Evolutionary conservation across 2,797 vertebrate species (phyloP).

Genomic region (Melanogrammus aeglefinus): DNA sequence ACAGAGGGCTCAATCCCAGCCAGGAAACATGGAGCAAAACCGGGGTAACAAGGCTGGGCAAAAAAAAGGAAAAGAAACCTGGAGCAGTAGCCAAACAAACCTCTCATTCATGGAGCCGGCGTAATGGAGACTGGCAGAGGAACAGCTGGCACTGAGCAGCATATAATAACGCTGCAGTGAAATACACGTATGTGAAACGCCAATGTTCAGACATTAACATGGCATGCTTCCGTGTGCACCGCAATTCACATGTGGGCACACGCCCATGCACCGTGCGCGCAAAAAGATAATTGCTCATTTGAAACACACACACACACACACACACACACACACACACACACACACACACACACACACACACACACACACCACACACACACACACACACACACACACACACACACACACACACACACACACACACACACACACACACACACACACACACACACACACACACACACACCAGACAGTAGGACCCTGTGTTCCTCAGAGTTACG

Average conservation of each 20-base stretch:
- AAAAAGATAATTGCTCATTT: background rate
- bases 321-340: constrained; percentile 2
- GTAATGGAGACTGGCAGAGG: constrained; percentile 49
- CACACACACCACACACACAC: constrained; percentile 14
- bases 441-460: constrained; percentile 15
- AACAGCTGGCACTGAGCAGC: constrained; percentile 45
- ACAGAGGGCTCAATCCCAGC: constrained; percentile 28
- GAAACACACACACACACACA: constrained; percentile 3
- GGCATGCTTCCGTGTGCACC: background rate
- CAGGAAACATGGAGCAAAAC: constrained; percentile 64
- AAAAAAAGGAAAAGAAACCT: constrained; percentile 39
- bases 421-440: constrained; percentile 16
- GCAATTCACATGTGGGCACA: background rate
- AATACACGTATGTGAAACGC: constrained; percentile 33
- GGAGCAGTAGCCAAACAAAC: constrained; percentile 64
- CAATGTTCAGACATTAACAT: constrained; percentile 18
- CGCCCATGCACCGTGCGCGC: background rate
- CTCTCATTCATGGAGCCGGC: constrained; percentile 59
- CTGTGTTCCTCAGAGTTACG: constrained; percentile 47
- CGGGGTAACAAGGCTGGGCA: constrained; percentile 47
- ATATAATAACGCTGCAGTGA: constrained; percentile 40
- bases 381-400: constrained; percentile 18
- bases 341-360: constrained; percentile 19
- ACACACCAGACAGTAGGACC: constrained; percentile 33
- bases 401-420: constrained; percentile 16